phyloP scores from a whole-genome alignment of 1,140 invertebrate species.

The Drosophila eugracilis region DNA sequence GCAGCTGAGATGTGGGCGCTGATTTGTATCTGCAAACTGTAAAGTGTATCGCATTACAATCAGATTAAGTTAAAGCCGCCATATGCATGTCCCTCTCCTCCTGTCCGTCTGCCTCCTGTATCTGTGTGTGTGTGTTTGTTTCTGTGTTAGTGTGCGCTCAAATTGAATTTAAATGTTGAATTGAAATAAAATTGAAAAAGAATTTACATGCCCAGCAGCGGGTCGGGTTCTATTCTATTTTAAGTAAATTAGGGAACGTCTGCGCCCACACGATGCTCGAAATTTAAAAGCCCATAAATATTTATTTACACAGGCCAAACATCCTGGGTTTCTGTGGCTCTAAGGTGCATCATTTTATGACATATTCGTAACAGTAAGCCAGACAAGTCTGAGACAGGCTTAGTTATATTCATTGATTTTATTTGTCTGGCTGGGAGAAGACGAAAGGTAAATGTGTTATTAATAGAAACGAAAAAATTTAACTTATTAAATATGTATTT shows the following conservation, averaged over 20 bases:
- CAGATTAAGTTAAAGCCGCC: constrained; percentile 79
- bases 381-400: constrained; percentile 32
- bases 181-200: constrained; percentile 76
- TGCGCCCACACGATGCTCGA: constrained; percentile 41
- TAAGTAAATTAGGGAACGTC: constrained; percentile 71
- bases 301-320: constrained; percentile 53
- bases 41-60: constrained; percentile 82
- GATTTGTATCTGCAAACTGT: constrained; percentile 80
- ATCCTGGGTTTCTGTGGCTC: too few relatives aligned
- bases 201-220: constrained; percentile 58
- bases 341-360: constrained; percentile 8
- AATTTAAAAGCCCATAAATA: constrained; percentile 75
- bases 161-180: constrained; percentile 78
- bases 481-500: too few relatives aligned
- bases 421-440: too few relatives aligned
- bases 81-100: constrained; percentile 29
- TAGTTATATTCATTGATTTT: constrained; percentile 19
- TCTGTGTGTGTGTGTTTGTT: neutral
- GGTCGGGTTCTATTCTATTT: constrained; percentile 47
- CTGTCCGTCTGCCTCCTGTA: too few relatives aligned
- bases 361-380: neutral
- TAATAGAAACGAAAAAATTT: neutral
- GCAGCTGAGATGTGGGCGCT: constrained; percentile 69
- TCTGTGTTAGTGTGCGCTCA: constrained; percentile 32
- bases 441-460: neutral